These are phyloP conservation scores for Tapirus indicus DNA, from an alignment of 2,797 vertebrate species.

Conservation along the genomic window DNA sequence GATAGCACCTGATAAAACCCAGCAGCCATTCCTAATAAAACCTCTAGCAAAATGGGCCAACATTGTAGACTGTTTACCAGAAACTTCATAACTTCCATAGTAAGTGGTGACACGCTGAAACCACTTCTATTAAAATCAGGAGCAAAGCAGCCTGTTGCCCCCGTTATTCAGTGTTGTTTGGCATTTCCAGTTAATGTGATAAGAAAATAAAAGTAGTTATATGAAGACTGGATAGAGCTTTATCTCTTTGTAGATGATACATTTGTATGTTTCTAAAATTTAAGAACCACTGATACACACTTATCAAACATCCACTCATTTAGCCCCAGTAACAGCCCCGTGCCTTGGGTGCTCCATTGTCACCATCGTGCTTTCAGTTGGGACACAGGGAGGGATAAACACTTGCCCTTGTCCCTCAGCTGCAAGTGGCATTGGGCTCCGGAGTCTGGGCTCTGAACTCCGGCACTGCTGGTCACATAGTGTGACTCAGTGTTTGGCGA, in stretches of 20 bases:
- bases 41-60: rapidly evolving
- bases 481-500: rapidly evolving
- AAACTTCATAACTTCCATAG: not conserved
- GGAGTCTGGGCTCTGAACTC: not conserved
- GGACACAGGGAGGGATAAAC: not conserved
- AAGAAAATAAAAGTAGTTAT: not conserved
- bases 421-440: not conserved
- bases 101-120: rapidly evolving
- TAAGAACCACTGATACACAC: not conserved
- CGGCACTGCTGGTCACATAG: not conserved
- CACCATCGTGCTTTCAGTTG: rapidly evolving
- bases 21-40: not conserved
- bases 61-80: rapidly evolving
- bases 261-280: not conserved
- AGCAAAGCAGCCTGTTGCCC: rapidly evolving
- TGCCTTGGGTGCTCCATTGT: rapidly evolving
- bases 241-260: not conserved
- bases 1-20: rapidly evolving
- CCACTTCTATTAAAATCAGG: no score
- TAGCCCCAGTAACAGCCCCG: rapidly evolving
- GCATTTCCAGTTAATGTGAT: no score
- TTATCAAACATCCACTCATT: not conserved
- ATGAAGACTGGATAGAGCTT: not conserved
- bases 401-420: not conserved
- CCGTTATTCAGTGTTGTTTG: rapidly evolving